Base-by-base conservation (phyloP, 2,888 invertebrate genomes). In the Phyllotreta cruciferae region DNA sequence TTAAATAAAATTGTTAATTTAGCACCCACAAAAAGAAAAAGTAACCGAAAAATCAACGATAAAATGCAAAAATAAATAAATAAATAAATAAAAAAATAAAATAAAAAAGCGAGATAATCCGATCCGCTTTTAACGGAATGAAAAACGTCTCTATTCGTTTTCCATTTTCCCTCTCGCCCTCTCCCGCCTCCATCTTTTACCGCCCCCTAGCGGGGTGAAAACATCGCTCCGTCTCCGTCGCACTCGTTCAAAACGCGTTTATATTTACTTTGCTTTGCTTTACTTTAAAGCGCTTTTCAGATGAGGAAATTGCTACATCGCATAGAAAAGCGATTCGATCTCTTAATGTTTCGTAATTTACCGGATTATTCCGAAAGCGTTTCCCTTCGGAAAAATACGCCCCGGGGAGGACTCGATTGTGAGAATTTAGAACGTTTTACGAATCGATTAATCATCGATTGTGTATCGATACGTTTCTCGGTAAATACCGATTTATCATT, bases 71-170 rank as follows among this genome's bases (percentile, higher is more conserved):
- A 11, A 53, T 39, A 54, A 54, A 24, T 11, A 8, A 35, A 10
- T 39, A 6, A 7, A 39, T 34, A 7, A 62, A 67, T 66, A 66
- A 69, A 62, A 24, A 24, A 24, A 24, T 24, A 24, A 24, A 24
- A 1, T 24, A 4, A 4, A 4, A 24, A 24, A 24, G 24, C 24
- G 24, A 63, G 70, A 66, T 69, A 70, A 68, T 58, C 56, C 69
- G 62, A 69, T 69, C 70, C 62, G 72, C 71, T 71, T 71, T 72
- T 71, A 71, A 67, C 67, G 66, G 70, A 67, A 72, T 71, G 71
- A 71, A 72, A 72, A 24, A 24, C 24, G 24, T 24, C 24, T 24
- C 24, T 24, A 24, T 24, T 24, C 24, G 2, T 4, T 24, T 24
- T 24, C 24, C 24, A n/a, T n/a, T n/a, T 4, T 4, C 24, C 24